phyloP scores from a whole-genome alignment of 2,888 invertebrate species.

The Adela reaumurella region DNA sequence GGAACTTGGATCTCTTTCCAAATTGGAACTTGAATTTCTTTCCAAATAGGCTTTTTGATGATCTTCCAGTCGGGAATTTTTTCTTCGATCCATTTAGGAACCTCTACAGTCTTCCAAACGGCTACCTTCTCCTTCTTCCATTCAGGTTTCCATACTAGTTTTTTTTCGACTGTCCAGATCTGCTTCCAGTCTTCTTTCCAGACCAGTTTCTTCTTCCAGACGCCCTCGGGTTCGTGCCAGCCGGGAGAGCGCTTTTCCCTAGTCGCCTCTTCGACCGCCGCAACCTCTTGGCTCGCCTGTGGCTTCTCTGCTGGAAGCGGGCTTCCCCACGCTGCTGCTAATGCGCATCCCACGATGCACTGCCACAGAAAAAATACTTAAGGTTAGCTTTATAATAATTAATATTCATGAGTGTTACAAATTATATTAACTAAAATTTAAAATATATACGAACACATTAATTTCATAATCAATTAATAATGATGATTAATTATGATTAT shows the following conservation, averaged over 20 bases:
- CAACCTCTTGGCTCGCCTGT: conserved; percentile 16
- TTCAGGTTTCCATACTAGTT: conserved; percentile 67
- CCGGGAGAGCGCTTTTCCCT: conserved; percentile 56
- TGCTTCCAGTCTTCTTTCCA: conserved; percentile 84
- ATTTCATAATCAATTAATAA: too few species aligned
- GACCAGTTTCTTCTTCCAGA: conserved; percentile 77
- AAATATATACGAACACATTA: background rate
- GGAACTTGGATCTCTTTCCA: conserved; percentile 67
- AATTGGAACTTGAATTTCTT: conserved; percentile 65
- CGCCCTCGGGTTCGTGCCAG: conserved; percentile 62
- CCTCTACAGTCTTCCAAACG: conserved; percentile 75
- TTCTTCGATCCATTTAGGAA: conserved; percentile 75
- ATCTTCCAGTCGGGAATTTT: conserved; percentile 70
- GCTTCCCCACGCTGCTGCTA: conserved; percentile 34
- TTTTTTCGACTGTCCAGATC: conserved; percentile 72
- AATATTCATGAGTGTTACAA: background rate
- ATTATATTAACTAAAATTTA: background rate
- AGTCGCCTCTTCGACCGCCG: conserved; percentile 25
- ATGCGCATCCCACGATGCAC: conserved; percentile 58
- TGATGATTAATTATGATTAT: too few species aligned
- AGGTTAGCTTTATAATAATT: background rate
- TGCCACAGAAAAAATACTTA: conserved; percentile 36
- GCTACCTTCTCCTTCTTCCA: conserved; percentile 74
- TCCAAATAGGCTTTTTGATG: conserved; percentile 67
- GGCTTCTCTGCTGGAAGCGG: conserved; percentile 29